Evolutionary conservation across 2,797 vertebrate species (phyloP).

Genomic region (Manis javanica): DNA sequence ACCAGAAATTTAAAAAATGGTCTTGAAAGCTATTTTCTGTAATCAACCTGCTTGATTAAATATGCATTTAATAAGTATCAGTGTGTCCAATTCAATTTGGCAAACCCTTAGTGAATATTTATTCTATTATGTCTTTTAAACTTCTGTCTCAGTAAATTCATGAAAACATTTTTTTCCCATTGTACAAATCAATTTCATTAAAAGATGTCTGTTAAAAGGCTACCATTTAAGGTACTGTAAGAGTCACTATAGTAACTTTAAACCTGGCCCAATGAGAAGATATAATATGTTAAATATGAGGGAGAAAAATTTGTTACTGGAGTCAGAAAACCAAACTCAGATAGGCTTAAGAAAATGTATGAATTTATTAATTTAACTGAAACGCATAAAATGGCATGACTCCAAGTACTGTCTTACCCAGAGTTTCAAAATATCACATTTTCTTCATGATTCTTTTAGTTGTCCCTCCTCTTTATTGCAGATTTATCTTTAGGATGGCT

Average conservation of each 20-base stretch:
- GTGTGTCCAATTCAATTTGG: background rate
- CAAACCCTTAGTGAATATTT: constrained; percentile 44
- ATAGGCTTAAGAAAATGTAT: constrained; percentile 25
- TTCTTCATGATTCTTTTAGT: background rate
- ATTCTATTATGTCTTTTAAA: constrained; percentile 54
- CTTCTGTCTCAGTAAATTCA: constrained; percentile 16
- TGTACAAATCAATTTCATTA: constrained; percentile 36
- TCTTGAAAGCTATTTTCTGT: constrained; percentile 52
- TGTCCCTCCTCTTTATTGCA: background rate
- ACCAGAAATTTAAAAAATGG: background rate
- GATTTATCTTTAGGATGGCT: background rate
- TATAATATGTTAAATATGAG: background rate
- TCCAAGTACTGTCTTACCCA: constrained; percentile 17
- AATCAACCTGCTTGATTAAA: background rate
- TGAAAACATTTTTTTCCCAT: background rate
- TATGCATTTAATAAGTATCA: background rate
- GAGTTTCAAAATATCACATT: constrained; percentile 21
- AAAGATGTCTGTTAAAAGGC: constrained; percentile 22
- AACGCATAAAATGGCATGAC: constrained; percentile 43
- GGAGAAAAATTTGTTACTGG: background rate
- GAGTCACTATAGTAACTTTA: background rate
- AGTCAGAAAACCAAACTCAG: constrained; percentile 2
- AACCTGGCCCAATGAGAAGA: constrained; percentile 20
- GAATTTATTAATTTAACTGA: constrained; percentile 38
- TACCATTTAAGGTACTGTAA: background rate